A percentile compares a stretch with the other conserved stretches of the same genome.
phyloP scores from a whole-genome alignment of 2,113 vertebrate species.

The Pterocles orientalis region DNA sequence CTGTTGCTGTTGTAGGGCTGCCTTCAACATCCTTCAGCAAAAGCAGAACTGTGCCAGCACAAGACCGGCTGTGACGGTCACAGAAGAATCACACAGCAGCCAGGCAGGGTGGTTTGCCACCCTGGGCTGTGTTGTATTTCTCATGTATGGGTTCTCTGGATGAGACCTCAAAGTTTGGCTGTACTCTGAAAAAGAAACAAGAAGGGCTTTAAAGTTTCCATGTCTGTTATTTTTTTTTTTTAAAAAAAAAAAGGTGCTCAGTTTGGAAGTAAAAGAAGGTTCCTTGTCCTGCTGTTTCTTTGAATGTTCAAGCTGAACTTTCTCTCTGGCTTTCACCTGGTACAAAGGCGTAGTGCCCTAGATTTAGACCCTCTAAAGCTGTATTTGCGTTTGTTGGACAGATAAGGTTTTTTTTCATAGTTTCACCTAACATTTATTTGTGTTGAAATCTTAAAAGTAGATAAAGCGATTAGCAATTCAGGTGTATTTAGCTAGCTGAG shows the following conservation, averaged over 20 bases:
- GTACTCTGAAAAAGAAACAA: not conserved
- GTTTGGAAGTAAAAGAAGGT: conserved; percentile 13
- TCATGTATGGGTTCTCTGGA: not conserved
- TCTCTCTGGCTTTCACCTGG: not conserved
- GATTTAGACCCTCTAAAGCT: not conserved
- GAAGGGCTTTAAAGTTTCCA: not conserved
- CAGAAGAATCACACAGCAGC: not conserved
- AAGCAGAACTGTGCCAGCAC: not conserved
- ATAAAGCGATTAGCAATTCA: not conserved
- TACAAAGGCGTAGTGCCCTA: not conserved
- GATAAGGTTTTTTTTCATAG: not conserved
- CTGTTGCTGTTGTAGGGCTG: not conserved
- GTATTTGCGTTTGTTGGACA: not conserved
- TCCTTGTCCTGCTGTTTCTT: conserved; percentile 14
- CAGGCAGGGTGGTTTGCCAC: not conserved
- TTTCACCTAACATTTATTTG: not conserved
- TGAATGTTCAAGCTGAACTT: not conserved
- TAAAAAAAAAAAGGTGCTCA: not conserved
- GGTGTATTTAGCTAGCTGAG: not conserved
- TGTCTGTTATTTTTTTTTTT: not conserved
- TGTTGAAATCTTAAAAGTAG: not conserved
- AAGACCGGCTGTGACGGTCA: not conserved
- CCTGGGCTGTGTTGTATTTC: not conserved
- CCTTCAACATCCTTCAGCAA: not conserved
- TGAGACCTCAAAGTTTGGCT: not conserved